phyloP scores from a whole-genome alignment of 2,113 vertebrate genomes.

The Percopsis transmontana region DNA sequence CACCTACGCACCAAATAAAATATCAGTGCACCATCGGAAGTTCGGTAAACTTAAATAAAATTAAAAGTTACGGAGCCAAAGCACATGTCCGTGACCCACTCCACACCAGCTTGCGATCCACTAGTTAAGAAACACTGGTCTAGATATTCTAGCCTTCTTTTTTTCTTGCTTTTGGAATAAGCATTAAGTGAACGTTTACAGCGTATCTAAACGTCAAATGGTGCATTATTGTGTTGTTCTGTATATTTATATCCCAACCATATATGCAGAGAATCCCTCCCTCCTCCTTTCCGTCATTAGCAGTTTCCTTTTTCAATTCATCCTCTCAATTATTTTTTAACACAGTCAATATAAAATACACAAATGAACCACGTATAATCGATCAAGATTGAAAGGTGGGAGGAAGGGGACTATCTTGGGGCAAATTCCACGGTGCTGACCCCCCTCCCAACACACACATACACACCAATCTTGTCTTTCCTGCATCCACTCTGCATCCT shows the following conservation, averaged over 20 bases:
- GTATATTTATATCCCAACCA: neutral
- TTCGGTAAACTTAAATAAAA: too few species aligned
- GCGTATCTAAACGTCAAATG: too few species aligned
- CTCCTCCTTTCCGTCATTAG: conserved; percentile 9
- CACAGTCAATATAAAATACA: conserved; percentile 39
- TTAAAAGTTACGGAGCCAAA: too few species aligned
- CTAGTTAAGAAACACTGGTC: too few species aligned
- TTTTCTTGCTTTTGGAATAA: too few species aligned
- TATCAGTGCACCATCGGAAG: too few species aligned
- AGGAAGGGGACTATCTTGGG: conserved; percentile 43
- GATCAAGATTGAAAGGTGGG: conserved; percentile 31
- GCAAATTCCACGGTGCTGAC: conserved; percentile 1
- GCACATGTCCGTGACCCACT: too few species aligned
- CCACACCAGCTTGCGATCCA: too few species aligned
- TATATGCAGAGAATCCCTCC: neutral
- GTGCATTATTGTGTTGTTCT: neutral
- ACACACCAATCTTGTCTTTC: neutral
- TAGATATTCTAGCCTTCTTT: too few species aligned
- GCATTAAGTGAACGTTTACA: too few species aligned
- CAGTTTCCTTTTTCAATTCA: conserved; percentile 28
- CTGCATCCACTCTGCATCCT: neutral
- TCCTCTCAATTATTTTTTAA: conserved; percentile 38
- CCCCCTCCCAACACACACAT: neutral
- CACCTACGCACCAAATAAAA: too few species aligned
- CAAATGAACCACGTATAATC: conserved; percentile 34